These are phyloP conservation scores for Ricordea florida DNA, from an alignment of 92 coral and sea anemone species.

Conservation along the genomic window DNA sequence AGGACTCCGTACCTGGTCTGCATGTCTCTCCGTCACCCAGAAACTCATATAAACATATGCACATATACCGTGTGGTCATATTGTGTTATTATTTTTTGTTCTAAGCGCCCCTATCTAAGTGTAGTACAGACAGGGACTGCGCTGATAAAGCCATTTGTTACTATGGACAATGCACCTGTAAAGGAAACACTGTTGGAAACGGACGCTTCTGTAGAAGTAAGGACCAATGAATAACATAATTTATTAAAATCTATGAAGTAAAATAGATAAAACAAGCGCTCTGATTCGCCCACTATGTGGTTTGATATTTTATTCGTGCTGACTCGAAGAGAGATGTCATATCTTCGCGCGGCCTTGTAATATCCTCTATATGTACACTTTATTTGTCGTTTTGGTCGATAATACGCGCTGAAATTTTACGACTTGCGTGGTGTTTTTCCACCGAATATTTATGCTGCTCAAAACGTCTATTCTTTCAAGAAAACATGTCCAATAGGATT, in stretches of 20 bases:
- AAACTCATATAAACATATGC: not conserved
- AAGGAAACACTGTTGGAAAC: not conserved
- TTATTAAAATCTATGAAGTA: not conserved
- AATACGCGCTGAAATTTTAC: too few relatives aligned
- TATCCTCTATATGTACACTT: too few relatives aligned
- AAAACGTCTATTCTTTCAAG: too few relatives aligned
- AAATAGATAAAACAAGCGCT: not conserved
- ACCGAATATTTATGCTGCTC: too few relatives aligned
- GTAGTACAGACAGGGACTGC: not conserved
- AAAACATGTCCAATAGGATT: too few relatives aligned
- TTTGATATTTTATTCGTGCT: too few relatives aligned
- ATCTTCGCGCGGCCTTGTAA: too few relatives aligned
- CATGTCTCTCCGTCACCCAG: conserved; percentile 18
- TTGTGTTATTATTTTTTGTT: not conserved
- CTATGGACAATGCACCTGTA: conserved; percentile 4
- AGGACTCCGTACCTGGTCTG: conserved; percentile 13
- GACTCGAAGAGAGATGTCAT: too few relatives aligned
- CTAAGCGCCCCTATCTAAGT: not conserved
- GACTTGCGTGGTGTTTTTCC: too few relatives aligned
- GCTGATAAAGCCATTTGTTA: not conserved
- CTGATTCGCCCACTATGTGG: too few relatives aligned
- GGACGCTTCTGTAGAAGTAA: conserved; percentile 15
- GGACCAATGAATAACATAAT: not conserved
- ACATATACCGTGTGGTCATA: not conserved
- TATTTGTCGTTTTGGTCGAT: too few relatives aligned